Evolutionary conservation across 2,797 vertebrate species (phyloP), one percentile per base, ranked within the genome.

Genomic region (Hafferia zeledoni): DNA sequence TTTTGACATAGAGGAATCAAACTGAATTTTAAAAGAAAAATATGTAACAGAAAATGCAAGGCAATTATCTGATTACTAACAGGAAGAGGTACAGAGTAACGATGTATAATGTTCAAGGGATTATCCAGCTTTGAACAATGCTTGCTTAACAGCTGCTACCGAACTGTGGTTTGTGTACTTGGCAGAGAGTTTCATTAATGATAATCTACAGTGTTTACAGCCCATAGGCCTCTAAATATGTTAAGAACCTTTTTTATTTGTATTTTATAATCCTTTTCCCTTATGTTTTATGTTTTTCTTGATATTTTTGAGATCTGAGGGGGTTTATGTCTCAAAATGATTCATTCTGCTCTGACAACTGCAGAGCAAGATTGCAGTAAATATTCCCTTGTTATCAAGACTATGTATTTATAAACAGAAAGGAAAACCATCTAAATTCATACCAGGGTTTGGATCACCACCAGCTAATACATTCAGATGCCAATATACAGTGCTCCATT

Each of bases 241-340:
- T 87, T 96, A 94, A 92, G 81, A 95, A 89, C 89, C 92, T 78
- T 95, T 96, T 96, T 94, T 92, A 91, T 92, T 97, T 95, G 91
- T 91, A 96, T 94, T 97, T 96, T 91, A 93, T 93, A 96, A 97
- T 95, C 93, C 64, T 95, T 87, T 95, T 61, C 93, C 83, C 90
- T 89, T 93, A 95, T 79, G 93, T 90, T 95, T 97, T 96, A 94
- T 96, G 95, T 90, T 96, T 97, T 96, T 90, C 94, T 92, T 97
- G 94, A 96, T 95, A 95, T 97, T 96, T 97, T 96, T 97, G 94
- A 95, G 89, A 96, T 97, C 83, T 94, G 90, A 97, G 94, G 74
- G 97, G 96, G 96, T 97, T 97, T 97, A 93, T 94, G 87, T 97
- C 97, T 98, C 94, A 96, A 93, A 97, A 97, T 97, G 94, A 97